Conservation (phyloP, 1,140 invertebrate species). For the Heliothis subflexa region DNA sequence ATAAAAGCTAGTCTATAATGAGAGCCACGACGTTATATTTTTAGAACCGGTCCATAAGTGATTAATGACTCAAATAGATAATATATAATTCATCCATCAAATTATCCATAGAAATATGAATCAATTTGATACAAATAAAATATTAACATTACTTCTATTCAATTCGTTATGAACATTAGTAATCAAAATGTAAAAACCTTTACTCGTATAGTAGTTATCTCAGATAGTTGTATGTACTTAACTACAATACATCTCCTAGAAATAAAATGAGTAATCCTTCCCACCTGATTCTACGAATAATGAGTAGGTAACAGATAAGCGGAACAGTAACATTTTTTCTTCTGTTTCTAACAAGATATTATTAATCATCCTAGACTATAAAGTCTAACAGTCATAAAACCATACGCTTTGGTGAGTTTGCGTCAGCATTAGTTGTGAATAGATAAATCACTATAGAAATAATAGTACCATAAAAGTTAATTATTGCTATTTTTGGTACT, state of each 20-base stretch:
- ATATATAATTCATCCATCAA: neutral
- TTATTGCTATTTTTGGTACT: no score
- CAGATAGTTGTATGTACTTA: neutral
- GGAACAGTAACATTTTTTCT: neutral
- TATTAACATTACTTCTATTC: neutral
- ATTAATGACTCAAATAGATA: neutral
- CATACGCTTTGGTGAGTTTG: no score
- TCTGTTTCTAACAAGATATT: neutral
- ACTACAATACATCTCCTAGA: neutral
- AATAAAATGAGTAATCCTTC: constrained; percentile 5
- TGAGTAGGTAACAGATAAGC: constrained; percentile 18
- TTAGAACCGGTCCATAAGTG: neutral
- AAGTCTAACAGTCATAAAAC: neutral
- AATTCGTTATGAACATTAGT: no score
- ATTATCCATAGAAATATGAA: neutral
- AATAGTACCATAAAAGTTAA: no score
- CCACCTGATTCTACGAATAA: constrained; percentile 15
- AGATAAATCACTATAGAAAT: no score
- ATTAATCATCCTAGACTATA: neutral
- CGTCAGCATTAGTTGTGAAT: no score
- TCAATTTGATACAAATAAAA: neutral
- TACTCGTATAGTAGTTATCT: no score
- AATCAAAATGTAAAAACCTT: neutral
- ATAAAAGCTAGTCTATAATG: neutral
- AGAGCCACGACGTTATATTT: neutral